phyloP scores from a whole-genome alignment of 2,113 vertebrate genomes.

The Bungarus multicinctus region DNA sequence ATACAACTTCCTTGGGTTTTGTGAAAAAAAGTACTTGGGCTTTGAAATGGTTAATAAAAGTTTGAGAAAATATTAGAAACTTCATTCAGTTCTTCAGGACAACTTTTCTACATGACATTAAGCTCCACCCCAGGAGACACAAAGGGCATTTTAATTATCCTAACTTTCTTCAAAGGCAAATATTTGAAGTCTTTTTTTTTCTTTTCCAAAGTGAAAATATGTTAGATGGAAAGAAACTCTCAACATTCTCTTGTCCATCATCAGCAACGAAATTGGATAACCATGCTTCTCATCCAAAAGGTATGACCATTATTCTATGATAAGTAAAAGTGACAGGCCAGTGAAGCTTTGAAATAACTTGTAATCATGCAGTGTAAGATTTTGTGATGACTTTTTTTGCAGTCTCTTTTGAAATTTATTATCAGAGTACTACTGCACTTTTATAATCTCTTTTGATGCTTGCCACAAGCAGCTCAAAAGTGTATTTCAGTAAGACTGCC shows the following conservation, averaged over 20 bases:
- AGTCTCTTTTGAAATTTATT: neutral
- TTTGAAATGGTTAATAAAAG: neutral
- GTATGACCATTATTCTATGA: neutral
- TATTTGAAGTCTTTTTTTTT: neutral
- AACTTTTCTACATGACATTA: neutral
- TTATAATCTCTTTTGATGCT: neutral
- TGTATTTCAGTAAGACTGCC: neutral
- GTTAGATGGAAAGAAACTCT: neutral
- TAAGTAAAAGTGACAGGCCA: neutral
- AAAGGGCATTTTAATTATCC: conserved; percentile 12
- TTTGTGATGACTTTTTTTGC: neutral
- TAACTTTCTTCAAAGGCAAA: neutral
- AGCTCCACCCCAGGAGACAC: neutral
- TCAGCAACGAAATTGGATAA: neutral
- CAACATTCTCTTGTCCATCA: neutral
- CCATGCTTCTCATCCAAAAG: neutral
- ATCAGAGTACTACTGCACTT: neutral
- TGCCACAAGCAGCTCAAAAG: neutral
- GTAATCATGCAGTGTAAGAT: neutral
- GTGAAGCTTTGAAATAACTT: neutral
- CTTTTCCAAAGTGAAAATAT: neutral
- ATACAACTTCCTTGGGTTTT: neutral
- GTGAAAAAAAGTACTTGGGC: neutral
- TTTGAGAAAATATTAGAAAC: neutral
- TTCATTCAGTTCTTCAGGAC: neutral